These are phyloP conservation scores for Halcyon badia DNA, from an alignment of 2,797 vertebrate species.

Conservation along the genomic window DNA sequence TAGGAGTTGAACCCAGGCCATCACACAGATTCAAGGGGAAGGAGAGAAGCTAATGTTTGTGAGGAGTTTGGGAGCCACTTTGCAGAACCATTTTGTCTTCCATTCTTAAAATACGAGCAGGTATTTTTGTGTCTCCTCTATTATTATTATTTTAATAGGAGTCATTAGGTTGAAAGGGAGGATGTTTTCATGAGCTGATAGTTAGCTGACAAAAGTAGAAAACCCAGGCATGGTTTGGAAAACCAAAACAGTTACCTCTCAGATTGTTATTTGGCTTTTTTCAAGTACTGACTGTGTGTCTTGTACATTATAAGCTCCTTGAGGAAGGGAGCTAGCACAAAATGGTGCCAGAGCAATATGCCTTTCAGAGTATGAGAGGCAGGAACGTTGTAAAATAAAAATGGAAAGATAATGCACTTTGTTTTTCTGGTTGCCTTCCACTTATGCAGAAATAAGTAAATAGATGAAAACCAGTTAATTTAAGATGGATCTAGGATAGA, in stretches of 20 bases:
- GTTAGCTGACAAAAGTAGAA: neutral
- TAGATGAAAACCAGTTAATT: neutral
- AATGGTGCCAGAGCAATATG: neutral
- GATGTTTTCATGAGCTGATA: neutral
- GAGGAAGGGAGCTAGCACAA: neutral
- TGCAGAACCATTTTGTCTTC: neutral
- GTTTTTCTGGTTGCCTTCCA: neutral
- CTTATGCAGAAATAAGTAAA: neutral
- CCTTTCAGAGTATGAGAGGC: neutral
- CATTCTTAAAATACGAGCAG: neutral
- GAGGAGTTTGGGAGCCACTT: neutral
- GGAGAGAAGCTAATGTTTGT: neutral
- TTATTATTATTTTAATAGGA: neutral
- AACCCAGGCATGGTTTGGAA: neutral
- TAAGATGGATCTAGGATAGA: neutral
- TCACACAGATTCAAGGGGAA: neutral
- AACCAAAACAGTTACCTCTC: neutral
- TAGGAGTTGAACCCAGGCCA: neutral
- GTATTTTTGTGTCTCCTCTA: neutral
- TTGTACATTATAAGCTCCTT: neutral
- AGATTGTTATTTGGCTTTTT: neutral
- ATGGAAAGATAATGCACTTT: neutral
- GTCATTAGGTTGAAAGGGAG: neutral
- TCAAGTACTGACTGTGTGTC: neutral
- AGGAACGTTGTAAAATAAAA: neutral